phyloP scores from a whole-genome alignment of 1,140 invertebrate genomes.

The Drosophila tristis region DNA sequence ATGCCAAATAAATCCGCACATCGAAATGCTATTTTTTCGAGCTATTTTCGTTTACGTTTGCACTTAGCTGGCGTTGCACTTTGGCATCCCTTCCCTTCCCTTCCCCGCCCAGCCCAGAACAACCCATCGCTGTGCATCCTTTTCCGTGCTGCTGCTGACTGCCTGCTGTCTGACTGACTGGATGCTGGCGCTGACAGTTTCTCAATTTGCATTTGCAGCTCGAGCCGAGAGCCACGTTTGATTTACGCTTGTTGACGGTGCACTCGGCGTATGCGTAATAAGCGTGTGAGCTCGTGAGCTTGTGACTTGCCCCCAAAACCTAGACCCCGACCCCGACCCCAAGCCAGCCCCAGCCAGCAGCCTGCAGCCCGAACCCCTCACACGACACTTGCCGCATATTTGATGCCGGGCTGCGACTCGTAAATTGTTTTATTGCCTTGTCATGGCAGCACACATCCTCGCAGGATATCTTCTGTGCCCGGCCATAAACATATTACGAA shows the following conservation, averaged over 20 bases:
- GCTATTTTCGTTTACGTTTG: constrained; percentile 66
- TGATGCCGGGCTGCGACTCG: constrained; percentile 13
- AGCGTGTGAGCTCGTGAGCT: constrained; percentile 51
- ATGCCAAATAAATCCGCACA: constrained; percentile 77
- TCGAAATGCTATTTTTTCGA: constrained; percentile 71
- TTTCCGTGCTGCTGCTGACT: not conserved
- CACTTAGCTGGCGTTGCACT: constrained; percentile 66
- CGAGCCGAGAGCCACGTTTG: constrained; percentile 57
- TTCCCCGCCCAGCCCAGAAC: not conserved
- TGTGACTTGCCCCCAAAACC: constrained; percentile 13
- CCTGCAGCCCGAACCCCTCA: no score
- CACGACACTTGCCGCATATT: not conserved
- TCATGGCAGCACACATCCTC: constrained; percentile 22
- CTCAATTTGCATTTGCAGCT: constrained; percentile 66
- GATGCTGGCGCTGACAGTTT: constrained; percentile 65
- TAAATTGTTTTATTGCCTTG: constrained; percentile 57
- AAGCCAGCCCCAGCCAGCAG: no score
- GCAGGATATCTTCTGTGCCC: constrained; percentile 17
- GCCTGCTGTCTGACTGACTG: not conserved
- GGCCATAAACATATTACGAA: constrained; percentile 49
- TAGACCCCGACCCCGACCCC: no score
- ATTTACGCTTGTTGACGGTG: constrained; percentile 63
- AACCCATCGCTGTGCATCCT: constrained; percentile 35
- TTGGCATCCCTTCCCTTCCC: constrained; percentile 18
- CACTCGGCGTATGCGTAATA: constrained; percentile 74